A percentile compares a stretch with the other conserved stretches of the same genome.
phyloP scores from a whole-genome alignment of 2,113 vertebrate genomes.

The Toxotes jaculatrix region DNA sequence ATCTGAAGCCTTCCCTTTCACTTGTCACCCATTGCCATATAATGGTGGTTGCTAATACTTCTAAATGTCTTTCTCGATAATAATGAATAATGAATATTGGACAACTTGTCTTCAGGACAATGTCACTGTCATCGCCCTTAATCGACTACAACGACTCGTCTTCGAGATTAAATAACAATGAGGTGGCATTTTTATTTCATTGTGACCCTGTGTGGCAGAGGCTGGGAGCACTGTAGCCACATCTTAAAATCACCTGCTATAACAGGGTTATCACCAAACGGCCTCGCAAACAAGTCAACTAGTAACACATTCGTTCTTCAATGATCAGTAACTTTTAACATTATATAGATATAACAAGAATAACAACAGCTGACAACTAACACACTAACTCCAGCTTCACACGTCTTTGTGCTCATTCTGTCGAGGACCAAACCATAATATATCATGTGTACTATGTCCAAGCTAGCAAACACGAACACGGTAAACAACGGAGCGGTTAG shows the following conservation, averaged over 20 bases:
- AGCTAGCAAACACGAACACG: not conserved
- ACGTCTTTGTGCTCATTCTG: not conserved
- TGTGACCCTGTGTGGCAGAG: not conserved
- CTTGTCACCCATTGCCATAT: not conserved
- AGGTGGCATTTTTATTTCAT: not conserved
- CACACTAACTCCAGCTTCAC: too few relatives aligned
- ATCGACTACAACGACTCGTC: not conserved
- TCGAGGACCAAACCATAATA: not conserved
- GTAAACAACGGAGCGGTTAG: constrained; percentile 11
- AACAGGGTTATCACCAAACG: not conserved
- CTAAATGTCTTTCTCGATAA: not conserved
- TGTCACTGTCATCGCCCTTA: too few relatives aligned
- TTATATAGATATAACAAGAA: not conserved
- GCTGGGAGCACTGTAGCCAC: not conserved
- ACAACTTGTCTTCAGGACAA: not conserved
- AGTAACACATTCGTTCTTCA: not conserved
- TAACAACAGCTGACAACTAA: not conserved
- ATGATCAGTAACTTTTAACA: not conserved
- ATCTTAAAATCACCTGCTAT: not conserved
- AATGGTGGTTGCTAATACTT: not conserved
- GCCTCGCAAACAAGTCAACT: not conserved
- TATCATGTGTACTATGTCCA: not conserved
- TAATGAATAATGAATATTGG: too few relatives aligned
- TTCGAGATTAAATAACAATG: not conserved
- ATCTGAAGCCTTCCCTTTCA: too few relatives aligned